phyloP scores from a whole-genome alignment of 2,113 vertebrate species.

The Sebastes schlegelii region DNA sequence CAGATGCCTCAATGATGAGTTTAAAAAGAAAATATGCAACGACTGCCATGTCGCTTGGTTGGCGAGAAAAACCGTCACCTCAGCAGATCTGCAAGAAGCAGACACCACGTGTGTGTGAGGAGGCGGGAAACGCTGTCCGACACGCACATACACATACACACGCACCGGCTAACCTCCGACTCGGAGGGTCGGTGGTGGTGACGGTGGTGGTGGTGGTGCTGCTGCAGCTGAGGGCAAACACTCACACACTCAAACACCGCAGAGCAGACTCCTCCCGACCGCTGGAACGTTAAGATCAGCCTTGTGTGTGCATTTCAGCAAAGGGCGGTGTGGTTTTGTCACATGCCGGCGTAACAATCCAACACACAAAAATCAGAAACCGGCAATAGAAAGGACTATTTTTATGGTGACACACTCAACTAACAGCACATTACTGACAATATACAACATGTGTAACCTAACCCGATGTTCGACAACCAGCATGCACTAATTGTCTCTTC shows the following conservation, averaged over 20 bases:
- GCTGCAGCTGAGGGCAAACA: slow-evolving; percentile 58
- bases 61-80: slow-evolving; percentile 54
- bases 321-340: slow-evolving; percentile 34
- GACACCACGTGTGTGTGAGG: slow-evolving; percentile 27
- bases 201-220: slow-evolving; percentile 25
- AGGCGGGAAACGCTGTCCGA: slow-evolving; percentile 24
- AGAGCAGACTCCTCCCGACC: slow-evolving; percentile 59
- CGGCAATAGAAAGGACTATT: slow-evolving; percentile 56
- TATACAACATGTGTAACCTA: slow-evolving; percentile 50
- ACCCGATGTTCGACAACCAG: slow-evolving; percentile 61
- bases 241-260: slow-evolving; percentile 55
- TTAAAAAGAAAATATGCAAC: slow-evolving; percentile 81
- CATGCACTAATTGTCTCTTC: slow-evolving; percentile 77
- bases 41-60: slow-evolving; percentile 69
- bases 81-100: slow-evolving; percentile 54
- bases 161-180: slow-evolving; percentile 53
- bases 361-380: slow-evolving; percentile 38
- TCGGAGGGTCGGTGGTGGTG: slow-evolving; percentile 44
- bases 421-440: slow-evolving; percentile 71
- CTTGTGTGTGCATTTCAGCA: slow-evolving; percentile 34
- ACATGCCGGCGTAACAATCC: slow-evolving; percentile 39
- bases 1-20: slow-evolving; percentile 65
- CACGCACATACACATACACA: slow-evolving; percentile 30
- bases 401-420: slow-evolving; percentile 42
- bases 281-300: slow-evolving; percentile 35